A percentile compares a stretch with the other conserved stretches of the same genome.
Evolutionary conservation across 2,797 vertebrate genomes (phyloP).

Genomic region (Peromyscus eremicus): DNA sequence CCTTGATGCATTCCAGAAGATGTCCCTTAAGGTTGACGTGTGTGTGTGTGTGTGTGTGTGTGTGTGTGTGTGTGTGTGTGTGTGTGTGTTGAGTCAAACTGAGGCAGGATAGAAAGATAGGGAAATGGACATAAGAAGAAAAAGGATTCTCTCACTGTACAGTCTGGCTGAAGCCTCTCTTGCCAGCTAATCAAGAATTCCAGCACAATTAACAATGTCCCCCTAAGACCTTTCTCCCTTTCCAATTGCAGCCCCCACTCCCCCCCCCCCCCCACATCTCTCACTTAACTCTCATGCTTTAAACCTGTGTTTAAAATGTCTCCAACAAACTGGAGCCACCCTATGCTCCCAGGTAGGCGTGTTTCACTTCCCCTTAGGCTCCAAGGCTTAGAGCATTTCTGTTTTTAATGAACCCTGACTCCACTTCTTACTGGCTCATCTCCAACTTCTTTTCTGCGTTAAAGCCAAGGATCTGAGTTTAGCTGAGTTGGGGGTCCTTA

Average conservation of each 20-base stretch:
- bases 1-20: neutral
- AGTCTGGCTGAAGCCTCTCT: neutral
- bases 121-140: neutral
- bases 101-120: neutral
- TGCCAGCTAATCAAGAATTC: neutral
- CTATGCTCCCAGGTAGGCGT: no score
- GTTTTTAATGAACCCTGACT: neutral
- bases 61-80: conserved; percentile 10
- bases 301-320: neutral
- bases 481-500: neutral
- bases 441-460: neutral
- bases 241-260: no score
- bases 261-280: neutral
- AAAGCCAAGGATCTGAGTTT: neutral
- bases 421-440: neutral
- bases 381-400: neutral
- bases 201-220: neutral
- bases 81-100: neutral
- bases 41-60: neutral
- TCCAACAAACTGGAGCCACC: neutral
- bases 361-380: neutral
- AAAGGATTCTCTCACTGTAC: neutral
- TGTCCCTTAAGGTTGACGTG: neutral
- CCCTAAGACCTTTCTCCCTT: neutral
- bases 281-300: neutral